A percentile compares a stretch with the other conserved stretches of the same genome.
phyloP scores from a whole-genome alignment of 2,797 vertebrate genomes.

The Trichosurus vulpecula region DNA sequence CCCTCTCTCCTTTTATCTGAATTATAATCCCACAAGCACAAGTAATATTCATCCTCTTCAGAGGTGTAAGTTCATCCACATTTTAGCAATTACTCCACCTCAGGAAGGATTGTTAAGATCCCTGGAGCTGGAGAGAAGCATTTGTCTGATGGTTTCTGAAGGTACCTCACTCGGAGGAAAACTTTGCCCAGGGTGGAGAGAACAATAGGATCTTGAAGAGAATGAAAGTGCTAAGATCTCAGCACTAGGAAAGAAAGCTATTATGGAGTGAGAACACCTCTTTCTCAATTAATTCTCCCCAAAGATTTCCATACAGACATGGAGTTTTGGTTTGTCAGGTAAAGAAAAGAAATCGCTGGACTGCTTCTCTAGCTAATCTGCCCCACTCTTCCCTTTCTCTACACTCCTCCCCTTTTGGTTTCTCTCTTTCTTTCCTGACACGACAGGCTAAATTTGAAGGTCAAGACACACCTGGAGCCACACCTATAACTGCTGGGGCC shows the following conservation, averaged over 20 bases:
- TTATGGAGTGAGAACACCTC: slow-evolving; percentile 19
- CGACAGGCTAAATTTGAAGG: slow-evolving; percentile 4
- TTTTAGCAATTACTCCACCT: slow-evolving; percentile 43
- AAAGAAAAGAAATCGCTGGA: background rate
- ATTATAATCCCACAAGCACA: slow-evolving; percentile 48
- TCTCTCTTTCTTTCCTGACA: slow-evolving; percentile 20
- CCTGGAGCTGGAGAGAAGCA: background rate
- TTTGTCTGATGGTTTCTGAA: slow-evolving; percentile 4
- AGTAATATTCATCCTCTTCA: slow-evolving; percentile 54
- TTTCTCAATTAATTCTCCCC: slow-evolving; percentile 7
- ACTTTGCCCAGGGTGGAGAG: background rate
- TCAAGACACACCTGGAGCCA: slow-evolving; percentile 28
- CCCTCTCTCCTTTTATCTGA: slow-evolving; percentile 27
- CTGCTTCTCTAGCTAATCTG: background rate
- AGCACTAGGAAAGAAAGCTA: background rate
- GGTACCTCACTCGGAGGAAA: slow-evolving; percentile 2
- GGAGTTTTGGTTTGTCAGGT: background rate
- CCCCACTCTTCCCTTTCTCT: slow-evolving; percentile 8
- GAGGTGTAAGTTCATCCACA: slow-evolving; percentile 5
- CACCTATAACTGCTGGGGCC: slow-evolving; percentile 21
- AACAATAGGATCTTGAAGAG: background rate
- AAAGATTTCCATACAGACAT: slow-evolving; percentile 22
- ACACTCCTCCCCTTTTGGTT: background rate
- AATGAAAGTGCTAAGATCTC: slow-evolving; percentile 29
- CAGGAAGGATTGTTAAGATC: slow-evolving; percentile 4